Conservation (phyloP, 2,113 vertebrate species). For the Dicaeum eximium region DNA sequence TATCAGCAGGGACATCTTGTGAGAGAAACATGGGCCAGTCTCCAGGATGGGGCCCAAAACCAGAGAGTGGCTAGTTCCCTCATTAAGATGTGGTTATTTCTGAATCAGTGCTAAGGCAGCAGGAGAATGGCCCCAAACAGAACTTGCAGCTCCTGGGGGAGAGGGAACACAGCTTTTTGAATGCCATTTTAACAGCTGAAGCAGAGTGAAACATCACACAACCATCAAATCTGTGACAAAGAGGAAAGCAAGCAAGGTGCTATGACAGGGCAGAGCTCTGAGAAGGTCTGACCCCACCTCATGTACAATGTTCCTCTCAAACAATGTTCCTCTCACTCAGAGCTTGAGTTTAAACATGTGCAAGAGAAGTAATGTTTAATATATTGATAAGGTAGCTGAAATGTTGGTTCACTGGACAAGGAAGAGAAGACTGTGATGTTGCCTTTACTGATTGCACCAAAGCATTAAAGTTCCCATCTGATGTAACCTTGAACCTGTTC, state of each 20-base stretch:
- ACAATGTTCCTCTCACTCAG: rapidly evolving
- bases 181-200: neutral
- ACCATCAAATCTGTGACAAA: neutral
- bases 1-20: neutral
- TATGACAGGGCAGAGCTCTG: neutral
- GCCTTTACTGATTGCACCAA: neutral
- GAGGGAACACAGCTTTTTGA: neutral
- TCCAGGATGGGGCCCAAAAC: neutral
- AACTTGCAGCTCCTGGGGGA: neutral
- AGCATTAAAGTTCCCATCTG: neutral
- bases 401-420: neutral
- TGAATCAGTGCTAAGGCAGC: neutral
- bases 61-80: rapidly evolving
- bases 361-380: neutral
- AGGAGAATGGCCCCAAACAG: neutral
- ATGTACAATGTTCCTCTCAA: rapidly evolving
- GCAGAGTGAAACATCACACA: neutral
- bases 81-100: neutral
- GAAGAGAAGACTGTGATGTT: neutral
- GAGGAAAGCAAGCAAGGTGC: neutral
- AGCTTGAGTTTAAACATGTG: neutral
- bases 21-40: neutral
- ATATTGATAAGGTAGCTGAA: neutral
- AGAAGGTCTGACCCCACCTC: neutral
- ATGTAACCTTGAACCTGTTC: neutral